phyloP scores from a whole-genome alignment of 2,113 vertebrate genomes.

The Tapirus terrestris region DNA sequence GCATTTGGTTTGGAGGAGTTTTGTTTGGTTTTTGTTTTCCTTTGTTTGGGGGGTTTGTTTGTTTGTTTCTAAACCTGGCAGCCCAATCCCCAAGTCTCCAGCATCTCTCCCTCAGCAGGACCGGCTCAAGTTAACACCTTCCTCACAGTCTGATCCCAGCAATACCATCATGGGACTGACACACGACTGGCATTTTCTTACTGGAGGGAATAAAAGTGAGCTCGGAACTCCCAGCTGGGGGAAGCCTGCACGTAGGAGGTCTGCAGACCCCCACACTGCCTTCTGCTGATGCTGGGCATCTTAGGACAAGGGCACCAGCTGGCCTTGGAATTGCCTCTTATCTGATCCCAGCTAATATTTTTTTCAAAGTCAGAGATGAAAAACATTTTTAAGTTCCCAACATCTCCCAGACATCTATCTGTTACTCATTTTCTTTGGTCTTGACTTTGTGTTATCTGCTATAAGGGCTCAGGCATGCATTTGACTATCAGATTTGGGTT shows the following conservation, averaged over 20 bases:
- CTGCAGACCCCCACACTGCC: neutral
- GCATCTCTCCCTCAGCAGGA: neutral
- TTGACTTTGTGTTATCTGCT: slow-evolving; percentile 24
- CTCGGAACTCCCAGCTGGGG: neutral
- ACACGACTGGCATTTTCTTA: neutral
- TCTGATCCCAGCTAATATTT: slow-evolving; percentile 3
- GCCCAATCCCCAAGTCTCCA: neutral
- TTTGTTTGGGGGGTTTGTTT: neutral
- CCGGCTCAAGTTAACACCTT: neutral
- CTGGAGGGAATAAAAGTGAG: neutral
- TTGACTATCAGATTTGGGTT: neutral
- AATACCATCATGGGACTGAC: fast-evolving
- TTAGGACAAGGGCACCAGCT: neutral
- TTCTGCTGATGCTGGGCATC: neutral
- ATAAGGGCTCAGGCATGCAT: neutral
- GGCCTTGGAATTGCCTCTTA: neutral
- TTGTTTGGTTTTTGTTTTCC: neutral
- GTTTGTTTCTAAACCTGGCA: neutral
- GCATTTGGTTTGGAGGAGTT: neutral
- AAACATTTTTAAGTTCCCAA: neutral
- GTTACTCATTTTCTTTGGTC: neutral
- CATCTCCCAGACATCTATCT: slow-evolving; percentile 49
- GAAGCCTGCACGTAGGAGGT: fast-evolving
- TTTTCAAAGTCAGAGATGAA: slow-evolving; percentile 49
- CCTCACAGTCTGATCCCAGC: neutral